Base-by-base conservation (phyloP, 2,888 invertebrate species). In the Mimumesa dahlbomi region DNA sequence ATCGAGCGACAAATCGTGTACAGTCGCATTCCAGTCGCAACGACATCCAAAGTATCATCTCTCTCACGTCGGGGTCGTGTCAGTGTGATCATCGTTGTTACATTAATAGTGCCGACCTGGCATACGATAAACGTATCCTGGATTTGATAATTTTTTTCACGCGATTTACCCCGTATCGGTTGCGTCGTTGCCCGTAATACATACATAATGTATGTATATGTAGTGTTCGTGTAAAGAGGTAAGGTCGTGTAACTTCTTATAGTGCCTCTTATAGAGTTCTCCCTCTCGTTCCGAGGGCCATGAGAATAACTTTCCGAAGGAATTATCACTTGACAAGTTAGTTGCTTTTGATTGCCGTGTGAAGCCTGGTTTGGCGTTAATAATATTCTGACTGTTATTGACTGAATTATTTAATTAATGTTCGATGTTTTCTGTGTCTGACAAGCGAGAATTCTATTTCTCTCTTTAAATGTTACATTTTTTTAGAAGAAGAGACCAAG, bases 41-140 rank as follows among this genome's bases (percentile, higher is more conserved):
- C 36, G 34, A 25, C 59, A 63, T 61, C 13, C 42, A 64, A 66
- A 58, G 71, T 71, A 36, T 57, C 48, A 56, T 63, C 50, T 52
- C 25, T 63, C 56, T 72, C 62, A 76, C 73, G 53, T 54, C 48
- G 19, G 38, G 61, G 62, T 77, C 73, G 29, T 65, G 72, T 74
- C 69, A 57, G 48, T n/a, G n/a, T n/a, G n/a, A n/a, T n/a, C n/a
- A n/a, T 52, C 70, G 36, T 29, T 56, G 52, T 61, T 67, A 36
- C 61, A 66, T 61, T 73, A 75, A 75, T 76, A 50, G 49, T 50
- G 45, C 40, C 36, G 50, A 64, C 57, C 63, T 29, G 52, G n/a
- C 14, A 31, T 5, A 25, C 62, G 56, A 77, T 63, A 48, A 64
- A 66, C 48, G 54, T 59, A 43, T 11, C 48, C 73, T 63, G 49